Evolutionary conservation across 2,888 invertebrate species (phyloP).

Genomic region (Sceliomorpha sp.): DNA sequence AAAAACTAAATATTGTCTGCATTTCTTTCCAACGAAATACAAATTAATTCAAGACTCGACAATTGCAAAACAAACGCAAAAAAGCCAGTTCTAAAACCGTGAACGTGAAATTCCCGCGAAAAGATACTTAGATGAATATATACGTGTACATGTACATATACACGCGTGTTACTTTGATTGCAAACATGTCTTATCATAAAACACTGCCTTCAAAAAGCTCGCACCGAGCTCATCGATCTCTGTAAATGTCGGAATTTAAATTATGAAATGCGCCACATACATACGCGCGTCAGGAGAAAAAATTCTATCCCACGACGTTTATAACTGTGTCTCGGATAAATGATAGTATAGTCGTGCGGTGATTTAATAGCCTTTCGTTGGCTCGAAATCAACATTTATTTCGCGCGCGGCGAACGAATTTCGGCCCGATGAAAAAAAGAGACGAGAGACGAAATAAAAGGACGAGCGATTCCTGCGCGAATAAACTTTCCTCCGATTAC

Average conservation of each 20-base stretch:
- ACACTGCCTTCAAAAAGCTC: conserved; percentile 52
- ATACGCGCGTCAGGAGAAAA: conserved; percentile 27
- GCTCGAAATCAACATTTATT: conserved; percentile 51
- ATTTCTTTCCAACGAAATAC: too few relatives aligned
- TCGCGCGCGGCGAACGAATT: conserved; percentile 35
- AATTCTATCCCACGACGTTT: conserved; percentile 54
- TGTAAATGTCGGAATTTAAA: conserved; percentile 56
- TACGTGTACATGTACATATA: conserved; percentile 2
- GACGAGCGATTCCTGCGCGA: too few relatives aligned
- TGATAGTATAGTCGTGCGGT: conserved; percentile 46
- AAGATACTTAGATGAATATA: conserved; percentile 37
- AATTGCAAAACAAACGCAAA: too few relatives aligned
- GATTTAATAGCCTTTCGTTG: conserved; percentile 55
- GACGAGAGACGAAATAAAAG: background rate
- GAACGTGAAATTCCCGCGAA: conserved; percentile 12
- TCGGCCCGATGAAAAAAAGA: conserved; percentile 15
- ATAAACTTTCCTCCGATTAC: too few relatives aligned
- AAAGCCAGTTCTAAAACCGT: conserved; percentile 15
- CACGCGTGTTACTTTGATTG: conserved; percentile 39
- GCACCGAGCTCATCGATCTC: conserved; percentile 54
- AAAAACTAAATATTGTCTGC: too few relatives aligned
- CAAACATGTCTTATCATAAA: conserved; percentile 53
- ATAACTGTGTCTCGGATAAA: conserved; percentile 54
- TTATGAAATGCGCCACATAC: conserved; percentile 50
- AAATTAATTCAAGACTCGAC: too few relatives aligned